Evolutionary conservation across 2,888 invertebrate genomes (phyloP).

Genomic region (Synanthedon myopaeformis): DNA sequence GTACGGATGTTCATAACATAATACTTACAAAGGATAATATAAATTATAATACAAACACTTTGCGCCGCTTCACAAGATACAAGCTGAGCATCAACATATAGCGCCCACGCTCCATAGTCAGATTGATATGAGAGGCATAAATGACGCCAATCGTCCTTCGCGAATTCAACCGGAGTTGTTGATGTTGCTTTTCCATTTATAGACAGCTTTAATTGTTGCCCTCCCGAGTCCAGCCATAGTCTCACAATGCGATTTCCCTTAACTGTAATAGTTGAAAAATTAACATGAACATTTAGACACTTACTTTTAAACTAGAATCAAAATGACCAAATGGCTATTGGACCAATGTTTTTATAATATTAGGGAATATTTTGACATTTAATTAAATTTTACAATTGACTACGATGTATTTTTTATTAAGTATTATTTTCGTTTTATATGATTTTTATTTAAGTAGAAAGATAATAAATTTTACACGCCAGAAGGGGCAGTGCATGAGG

Average conservation of each 20-base stretch:
- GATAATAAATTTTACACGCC: too few relatives aligned
- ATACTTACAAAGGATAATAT: slow-evolving; percentile 1
- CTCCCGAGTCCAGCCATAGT: slow-evolving; percentile 72
- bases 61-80: slow-evolving; percentile 40
- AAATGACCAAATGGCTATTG: too few relatives aligned
- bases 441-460: too few relatives aligned
- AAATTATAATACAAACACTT: slow-evolving; percentile 25
- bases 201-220: slow-evolving; percentile 64
- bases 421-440: too few relatives aligned
- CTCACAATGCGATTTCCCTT: slow-evolving; percentile 64
- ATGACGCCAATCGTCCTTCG: slow-evolving; percentile 71
- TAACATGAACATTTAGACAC: not conserved
- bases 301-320: too few relatives aligned
- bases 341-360: too few relatives aligned
- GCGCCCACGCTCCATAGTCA: slow-evolving; percentile 69
- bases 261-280: slow-evolving; percentile 43
- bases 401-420: too few relatives aligned
- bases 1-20: not conserved
- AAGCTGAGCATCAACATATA: slow-evolving; percentile 72
- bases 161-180: slow-evolving; percentile 47
- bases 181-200: slow-evolving; percentile 66
- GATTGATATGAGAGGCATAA: slow-evolving; percentile 76
- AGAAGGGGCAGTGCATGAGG: too few relatives aligned
- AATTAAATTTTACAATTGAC: too few relatives aligned
- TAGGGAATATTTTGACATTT: too few relatives aligned